These are phyloP conservation scores for Eristalis tenax DNA, from an alignment of 2,888 invertebrate genomes.

Conservation along the genomic window DNA sequence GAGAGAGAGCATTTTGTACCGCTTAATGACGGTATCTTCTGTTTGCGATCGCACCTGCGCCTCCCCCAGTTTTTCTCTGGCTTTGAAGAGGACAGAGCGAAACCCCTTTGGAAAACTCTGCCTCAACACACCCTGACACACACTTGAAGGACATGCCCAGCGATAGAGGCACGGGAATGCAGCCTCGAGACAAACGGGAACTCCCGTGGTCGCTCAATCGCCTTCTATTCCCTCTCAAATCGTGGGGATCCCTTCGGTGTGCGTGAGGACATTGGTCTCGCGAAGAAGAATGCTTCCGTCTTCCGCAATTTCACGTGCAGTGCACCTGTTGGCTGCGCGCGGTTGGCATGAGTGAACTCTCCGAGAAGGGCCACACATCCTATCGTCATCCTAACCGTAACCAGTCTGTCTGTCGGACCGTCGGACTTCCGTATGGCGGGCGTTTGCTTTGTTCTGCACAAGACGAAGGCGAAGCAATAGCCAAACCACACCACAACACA, in stretches of 20 bases:
- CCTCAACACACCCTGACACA: too few species aligned
- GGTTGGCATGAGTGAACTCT: too few species aligned
- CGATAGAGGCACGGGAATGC: too few species aligned
- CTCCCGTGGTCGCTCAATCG: not conserved
- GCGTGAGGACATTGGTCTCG: conserved; percentile 30
- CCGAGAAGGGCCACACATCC: not conserved
- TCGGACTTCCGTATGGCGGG: not conserved
- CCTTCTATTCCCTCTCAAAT: not conserved
- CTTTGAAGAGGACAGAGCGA: too few species aligned
- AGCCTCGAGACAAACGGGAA: not conserved
- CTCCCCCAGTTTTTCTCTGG: not conserved
- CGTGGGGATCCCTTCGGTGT: conserved; percentile 10
- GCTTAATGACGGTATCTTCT: not conserved
- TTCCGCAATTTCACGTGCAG: conserved; percentile 10
- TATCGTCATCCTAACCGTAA: not conserved
- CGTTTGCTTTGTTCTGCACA: not conserved
- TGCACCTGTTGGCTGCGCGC: conserved; percentile 29
- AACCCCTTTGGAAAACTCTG: not conserved
- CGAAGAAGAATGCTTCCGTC: not conserved
- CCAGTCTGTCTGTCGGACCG: not conserved
- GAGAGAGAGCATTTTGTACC: not conserved
- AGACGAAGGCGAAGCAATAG: not conserved
- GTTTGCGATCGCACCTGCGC: conserved; percentile 4
- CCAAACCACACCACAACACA: not conserved
- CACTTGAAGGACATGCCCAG: too few species aligned